These are phyloP conservation scores for Phoebastria nigripes DNA, from an alignment of 2,797 vertebrate species.

Conservation along the genomic window DNA sequence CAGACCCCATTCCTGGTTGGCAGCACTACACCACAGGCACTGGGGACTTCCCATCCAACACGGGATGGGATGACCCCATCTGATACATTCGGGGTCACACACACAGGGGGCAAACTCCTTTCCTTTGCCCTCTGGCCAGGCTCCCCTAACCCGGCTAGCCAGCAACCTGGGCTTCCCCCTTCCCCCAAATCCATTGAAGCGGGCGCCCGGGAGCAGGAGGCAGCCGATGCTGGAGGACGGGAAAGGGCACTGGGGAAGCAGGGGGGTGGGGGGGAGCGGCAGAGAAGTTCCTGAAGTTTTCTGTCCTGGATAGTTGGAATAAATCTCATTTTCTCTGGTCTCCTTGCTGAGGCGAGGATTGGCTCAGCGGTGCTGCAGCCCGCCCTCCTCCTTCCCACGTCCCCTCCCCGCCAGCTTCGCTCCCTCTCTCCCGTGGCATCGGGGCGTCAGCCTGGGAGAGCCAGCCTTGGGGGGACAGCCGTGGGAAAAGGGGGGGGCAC, in stretches of 20 bases:
- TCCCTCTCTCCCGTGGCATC: slow-evolving; percentile 50
- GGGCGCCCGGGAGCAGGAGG: neutral
- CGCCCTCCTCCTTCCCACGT: slow-evolving; percentile 58
- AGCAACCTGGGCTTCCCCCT: neutral
- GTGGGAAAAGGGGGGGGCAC: neutral
- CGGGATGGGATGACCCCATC: fast-evolving
- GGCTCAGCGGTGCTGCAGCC: slow-evolving; percentile 31
- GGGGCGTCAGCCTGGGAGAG: slow-evolving; percentile 24
- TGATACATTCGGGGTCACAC: neutral
- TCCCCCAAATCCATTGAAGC: neutral
- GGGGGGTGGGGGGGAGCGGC: neutral
- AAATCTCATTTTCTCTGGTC: slow-evolving; percentile 58
- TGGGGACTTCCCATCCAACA: neutral
- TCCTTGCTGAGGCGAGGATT: slow-evolving; percentile 28
- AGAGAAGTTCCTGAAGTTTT: slow-evolving; percentile 61
- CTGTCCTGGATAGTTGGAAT: slow-evolving; percentile 66
- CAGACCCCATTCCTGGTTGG: neutral
- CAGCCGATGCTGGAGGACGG: neutral
- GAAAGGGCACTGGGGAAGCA: slow-evolving; percentile 35
- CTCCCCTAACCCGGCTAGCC: neutral
- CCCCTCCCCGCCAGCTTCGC: slow-evolving; percentile 47
- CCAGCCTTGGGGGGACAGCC: neutral
- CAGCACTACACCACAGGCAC: fast-evolving
- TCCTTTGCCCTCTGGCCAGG: neutral
- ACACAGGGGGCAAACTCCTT: neutral